phyloP scores from a whole-genome alignment of 1,140 invertebrate genomes.

The Panonychus citri region DNA sequence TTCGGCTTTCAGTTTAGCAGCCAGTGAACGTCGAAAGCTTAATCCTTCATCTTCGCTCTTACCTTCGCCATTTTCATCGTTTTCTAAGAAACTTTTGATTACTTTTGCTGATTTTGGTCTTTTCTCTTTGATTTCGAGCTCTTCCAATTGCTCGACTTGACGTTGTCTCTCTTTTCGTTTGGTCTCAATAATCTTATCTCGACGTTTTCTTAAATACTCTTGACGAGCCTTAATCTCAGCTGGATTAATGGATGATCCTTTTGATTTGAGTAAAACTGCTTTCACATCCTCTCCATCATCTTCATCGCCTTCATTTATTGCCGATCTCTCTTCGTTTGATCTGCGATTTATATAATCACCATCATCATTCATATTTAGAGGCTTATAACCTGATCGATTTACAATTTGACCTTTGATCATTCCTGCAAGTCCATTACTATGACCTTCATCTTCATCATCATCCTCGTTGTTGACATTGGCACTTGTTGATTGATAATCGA shows the following conservation, averaged over 20 bases:
- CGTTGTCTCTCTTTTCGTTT: slow-evolving; percentile 62
- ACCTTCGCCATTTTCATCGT: slow-evolving; percentile 16
- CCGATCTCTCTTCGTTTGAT: not conserved
- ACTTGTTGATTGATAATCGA: too few relatives aligned
- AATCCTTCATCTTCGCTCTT: slow-evolving; percentile 30
- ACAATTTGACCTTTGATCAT: too few relatives aligned
- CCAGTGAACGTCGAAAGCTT: slow-evolving; percentile 51
- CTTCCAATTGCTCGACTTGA: slow-evolving; percentile 31
- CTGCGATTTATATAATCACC: not conserved
- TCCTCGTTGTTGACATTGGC: not conserved
- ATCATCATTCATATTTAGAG: not conserved
- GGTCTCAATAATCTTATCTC: slow-evolving; percentile 63
- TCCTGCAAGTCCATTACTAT: too few relatives aligned
- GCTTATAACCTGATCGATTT: too few relatives aligned
- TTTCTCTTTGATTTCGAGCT: slow-evolving; percentile 20
- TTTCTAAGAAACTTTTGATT: slow-evolving; percentile 23
- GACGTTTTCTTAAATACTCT: slow-evolving; percentile 55
- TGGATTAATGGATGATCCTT: slow-evolving; percentile 14
- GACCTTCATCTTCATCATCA: too few relatives aligned
- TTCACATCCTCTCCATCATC: too few relatives aligned
- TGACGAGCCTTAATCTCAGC: slow-evolving; percentile 53
- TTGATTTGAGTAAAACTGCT: too few relatives aligned
- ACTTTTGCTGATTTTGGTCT: slow-evolving; percentile 29
- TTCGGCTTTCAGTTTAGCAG: slow-evolving; percentile 54
- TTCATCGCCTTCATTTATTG: not conserved